A percentile compares a stretch with the other conserved stretches of the same genome.
Conservation (phyloP, 2,888 invertebrate genomes). For the Tetrapedia diversipes region DNA sequence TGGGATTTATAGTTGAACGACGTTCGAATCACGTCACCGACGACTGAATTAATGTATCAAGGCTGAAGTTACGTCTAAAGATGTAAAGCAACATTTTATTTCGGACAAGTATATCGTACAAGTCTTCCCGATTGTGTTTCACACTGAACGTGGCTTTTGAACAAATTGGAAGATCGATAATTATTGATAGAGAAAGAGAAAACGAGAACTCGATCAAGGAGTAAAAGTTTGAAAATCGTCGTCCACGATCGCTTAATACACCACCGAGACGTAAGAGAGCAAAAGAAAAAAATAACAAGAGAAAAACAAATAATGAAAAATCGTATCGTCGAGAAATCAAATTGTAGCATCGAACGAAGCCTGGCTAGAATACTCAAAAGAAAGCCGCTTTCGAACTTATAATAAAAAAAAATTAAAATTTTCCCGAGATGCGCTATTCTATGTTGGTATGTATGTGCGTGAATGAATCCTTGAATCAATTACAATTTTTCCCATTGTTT, state of each 20-base stretch:
- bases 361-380: constrained; percentile 73
- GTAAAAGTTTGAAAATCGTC: constrained; percentile 40
- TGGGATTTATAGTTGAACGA: not conserved
- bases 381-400: constrained; percentile 76
- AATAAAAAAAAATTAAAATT: constrained; percentile 69
- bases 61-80: not conserved
- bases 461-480: not conserved
- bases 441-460: not conserved
- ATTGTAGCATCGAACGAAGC: constrained; percentile 74
- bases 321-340: constrained; percentile 65
- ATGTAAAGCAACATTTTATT: not conserved
- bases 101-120: constrained; percentile 7
- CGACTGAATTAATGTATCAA: constrained; percentile 2
- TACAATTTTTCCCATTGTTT: not conserved
- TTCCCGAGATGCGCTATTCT: not conserved
- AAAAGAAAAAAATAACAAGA: not conserved
- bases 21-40: not conserved
- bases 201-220: constrained; percentile 15
- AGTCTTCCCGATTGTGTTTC: constrained; percentile 47
- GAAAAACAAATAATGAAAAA: constrained; percentile 19
- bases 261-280: not conserved
- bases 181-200: not conserved
- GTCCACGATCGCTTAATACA: constrained; percentile 61
- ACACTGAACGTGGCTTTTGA: not conserved
- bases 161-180: not conserved